Evolutionary conservation across 2,888 invertebrate genomes (phyloP).

Genomic region (Pecten maximus): DNA sequence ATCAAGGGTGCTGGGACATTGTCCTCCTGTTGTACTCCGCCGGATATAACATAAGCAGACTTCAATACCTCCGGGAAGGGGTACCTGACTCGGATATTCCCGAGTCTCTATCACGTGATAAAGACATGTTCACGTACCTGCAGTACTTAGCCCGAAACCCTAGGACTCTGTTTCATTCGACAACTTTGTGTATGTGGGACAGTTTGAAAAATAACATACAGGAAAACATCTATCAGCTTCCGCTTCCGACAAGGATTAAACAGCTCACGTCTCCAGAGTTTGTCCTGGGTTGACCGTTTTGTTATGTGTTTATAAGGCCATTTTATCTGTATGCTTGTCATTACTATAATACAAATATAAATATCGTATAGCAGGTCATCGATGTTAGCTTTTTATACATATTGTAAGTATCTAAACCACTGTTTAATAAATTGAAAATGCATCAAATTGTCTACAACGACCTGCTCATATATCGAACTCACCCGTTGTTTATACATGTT

Average conservation of each 20-base stretch:
- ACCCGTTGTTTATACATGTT: no score
- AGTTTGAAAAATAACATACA: not conserved
- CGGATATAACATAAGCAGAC: not conserved
- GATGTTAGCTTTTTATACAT: no score
- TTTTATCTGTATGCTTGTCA: no score
- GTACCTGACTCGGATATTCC: not conserved
- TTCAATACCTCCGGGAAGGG: not conserved
- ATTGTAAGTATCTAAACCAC: no score
- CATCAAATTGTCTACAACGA: no score
- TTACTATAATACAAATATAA: no score
- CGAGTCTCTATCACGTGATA: not conserved
- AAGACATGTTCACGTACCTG: not conserved
- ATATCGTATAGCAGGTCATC: no score
- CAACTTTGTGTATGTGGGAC: not conserved
- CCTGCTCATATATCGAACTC: no score
- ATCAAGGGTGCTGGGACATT: not conserved
- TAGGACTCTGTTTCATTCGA: not conserved
- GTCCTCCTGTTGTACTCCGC: not conserved
- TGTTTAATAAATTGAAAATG: no score
- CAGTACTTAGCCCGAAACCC: not conserved
- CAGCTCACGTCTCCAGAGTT: not conserved
- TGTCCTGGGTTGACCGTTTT: not conserved
- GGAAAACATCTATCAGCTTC: not conserved
- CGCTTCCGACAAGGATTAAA: not conserved
- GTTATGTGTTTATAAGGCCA: no score